Evolutionary conservation across 2,797 vertebrate species (phyloP).

Genomic region (Amphiprion clarkii): DNA sequence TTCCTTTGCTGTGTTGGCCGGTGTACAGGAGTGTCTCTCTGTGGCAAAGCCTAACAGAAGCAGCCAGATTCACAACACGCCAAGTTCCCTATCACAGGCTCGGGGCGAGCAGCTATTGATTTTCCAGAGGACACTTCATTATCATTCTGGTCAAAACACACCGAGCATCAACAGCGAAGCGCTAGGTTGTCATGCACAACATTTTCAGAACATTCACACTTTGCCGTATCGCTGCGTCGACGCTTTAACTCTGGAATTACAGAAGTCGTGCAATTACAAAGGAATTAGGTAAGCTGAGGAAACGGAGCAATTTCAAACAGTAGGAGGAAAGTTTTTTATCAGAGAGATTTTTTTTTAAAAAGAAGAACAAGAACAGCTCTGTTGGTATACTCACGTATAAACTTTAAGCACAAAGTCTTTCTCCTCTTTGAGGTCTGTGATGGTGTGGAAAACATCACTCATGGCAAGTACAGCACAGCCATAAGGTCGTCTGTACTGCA

Average conservation of each 20-base stretch:
- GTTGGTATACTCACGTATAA: constrained; percentile 95
- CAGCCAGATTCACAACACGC: constrained; percentile 78
- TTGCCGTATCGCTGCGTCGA: constrained; percentile 5
- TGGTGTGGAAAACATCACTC: constrained; percentile 95
- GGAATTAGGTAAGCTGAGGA: neutral
- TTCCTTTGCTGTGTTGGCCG: constrained; percentile 58
- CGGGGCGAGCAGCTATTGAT: constrained; percentile 73
- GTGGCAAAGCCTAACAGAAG: constrained; percentile 64
- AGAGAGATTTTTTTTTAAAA: neutral
- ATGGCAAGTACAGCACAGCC: constrained; percentile 97
- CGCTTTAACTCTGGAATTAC: constrained; percentile 3
- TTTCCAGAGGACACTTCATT: constrained; percentile 78
- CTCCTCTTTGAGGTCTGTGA: constrained; percentile 97
- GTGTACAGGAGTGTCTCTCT: constrained; percentile 65
- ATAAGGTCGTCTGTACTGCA: constrained; percentile 96
- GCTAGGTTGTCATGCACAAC: constrained; percentile 51
- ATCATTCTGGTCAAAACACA: constrained; percentile 73
- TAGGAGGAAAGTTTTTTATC: neutral
- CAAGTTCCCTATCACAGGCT: constrained; percentile 68
- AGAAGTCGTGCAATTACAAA: neutral
- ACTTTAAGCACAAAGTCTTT: constrained; percentile 99
- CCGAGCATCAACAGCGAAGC: constrained; percentile 54
- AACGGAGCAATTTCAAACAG: neutral
- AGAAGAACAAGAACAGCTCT: neutral
- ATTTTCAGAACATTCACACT: constrained; percentile 41